Base-by-base conservation (phyloP, 2,888 invertebrate genomes). In the Xanthia icteritia region DNA sequence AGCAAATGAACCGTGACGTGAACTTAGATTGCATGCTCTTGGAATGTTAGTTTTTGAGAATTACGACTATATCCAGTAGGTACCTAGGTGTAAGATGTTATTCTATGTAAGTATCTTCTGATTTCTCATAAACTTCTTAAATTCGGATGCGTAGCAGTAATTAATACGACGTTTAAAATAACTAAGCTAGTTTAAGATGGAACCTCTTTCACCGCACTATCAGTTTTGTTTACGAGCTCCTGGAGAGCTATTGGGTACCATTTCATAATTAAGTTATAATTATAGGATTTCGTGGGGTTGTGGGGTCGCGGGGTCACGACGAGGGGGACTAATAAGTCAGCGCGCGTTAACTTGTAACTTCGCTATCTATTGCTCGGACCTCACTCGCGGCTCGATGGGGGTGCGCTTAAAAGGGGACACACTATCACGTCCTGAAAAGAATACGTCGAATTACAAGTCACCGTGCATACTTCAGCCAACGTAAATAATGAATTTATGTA, bases 241-340 rank as follows among this genome's bases (percentile, higher is more conserved):
- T 2, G 23, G 56, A 36, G 27, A 15, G 56, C 36, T 48, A 23
- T 45, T 54, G 8, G n/a, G 60, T 31, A 70, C 70, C 65, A 54
- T 74, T 73, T 74, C 58, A 56, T 65, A 82, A 68, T 56, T 60
- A 72, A 60, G 45, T 15, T 45, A 23, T 72, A 60, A 65, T 60
- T 54, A 58, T 54, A 72, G 51, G 54, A 23, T 54, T 64, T 36
- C 45, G 20, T 3, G 60, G 42, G 36, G 9, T 54, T 9, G 17
- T 20, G 5, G 48, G 15, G 9, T 20, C 11, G 27, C 31, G 36
- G 36, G n/a, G 45, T 17, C 23, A 5, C 0, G 36, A 17, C 31
- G 17, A 27, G 15, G 17, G 15, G 5, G 17, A 31, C 11, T 36
- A 79, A 36, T 17, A 27, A 69, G 20, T 6, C 39, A 17, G 58